Evolutionary conservation across 2,113 vertebrate species (phyloP), one percentile per base, ranked within the genome.

Genomic region (Xenus cinereus): DNA sequence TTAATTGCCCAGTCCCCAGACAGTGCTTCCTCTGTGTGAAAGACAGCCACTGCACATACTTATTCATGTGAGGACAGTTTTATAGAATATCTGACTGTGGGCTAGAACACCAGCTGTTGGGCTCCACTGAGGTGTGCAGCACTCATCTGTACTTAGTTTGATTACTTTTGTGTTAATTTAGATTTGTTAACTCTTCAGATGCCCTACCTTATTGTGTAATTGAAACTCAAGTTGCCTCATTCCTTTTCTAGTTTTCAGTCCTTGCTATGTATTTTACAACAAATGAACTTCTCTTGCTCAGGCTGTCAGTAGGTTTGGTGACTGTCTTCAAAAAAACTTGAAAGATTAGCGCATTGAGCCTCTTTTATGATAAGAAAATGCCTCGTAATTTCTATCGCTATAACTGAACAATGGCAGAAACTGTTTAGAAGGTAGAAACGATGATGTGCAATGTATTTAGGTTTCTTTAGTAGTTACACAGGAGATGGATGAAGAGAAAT

Each of bases 11-110:
- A 68, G 77, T 96, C 73, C 80, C 92, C 80, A 92, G 95, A 67
- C 45, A 88, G 43, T 45, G 12, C 41, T 95, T 83, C 83, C 53
- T 83, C 35, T n/a, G 6, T 53, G 69, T 69, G 85, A 97, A 87
- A 95, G 81, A 85, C 62, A 90, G 56, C 60, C 27, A 54, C 53
- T 95, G 90, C 75, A 45, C 35, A 48, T 84, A 78, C 56, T 96
- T 96, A 96, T 94, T 98, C 89, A 86, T 84, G 66, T 95, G 94
- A 87, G 95, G 87, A 97, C 37, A 91, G 74, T 94, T 98, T 97
- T 93, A 92, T 57, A 92, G 81, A 93, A 59, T 78, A 92, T 71
- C 90, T 95, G 89, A 90, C 85, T 95, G 82, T 91, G 74, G 74
- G 73, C 79, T 93, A 82, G 91, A 97, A 62, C 77, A 92, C 56